Evolutionary conservation across 1,140 invertebrate genomes (phyloP).

Genomic region (Anthonomus grandis): DNA sequence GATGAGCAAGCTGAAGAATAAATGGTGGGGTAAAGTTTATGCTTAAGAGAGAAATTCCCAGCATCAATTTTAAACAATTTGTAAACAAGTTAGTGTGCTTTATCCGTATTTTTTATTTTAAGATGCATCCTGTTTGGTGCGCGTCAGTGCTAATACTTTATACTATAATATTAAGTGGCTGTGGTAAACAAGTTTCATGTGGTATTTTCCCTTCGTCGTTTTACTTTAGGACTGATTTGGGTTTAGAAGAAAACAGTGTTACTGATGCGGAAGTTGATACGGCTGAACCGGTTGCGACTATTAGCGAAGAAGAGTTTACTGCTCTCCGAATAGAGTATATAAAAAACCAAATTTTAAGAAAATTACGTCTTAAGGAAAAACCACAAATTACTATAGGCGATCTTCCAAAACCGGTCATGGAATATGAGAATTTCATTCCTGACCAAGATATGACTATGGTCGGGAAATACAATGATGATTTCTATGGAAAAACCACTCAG

Average conservation of each 20-base stretch:
- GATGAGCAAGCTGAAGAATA: slow-evolving; percentile 44
- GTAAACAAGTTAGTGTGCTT: slow-evolving; percentile 36
- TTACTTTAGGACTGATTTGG: slow-evolving; percentile 5
- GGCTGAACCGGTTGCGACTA: slow-evolving; percentile 26
- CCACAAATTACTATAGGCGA: slow-evolving; percentile 60
- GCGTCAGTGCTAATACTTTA: slow-evolving; percentile 16
- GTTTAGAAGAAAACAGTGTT: slow-evolving; percentile 34
- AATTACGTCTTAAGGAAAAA: slow-evolving; percentile 68
- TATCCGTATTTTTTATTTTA: slow-evolving; percentile 21
- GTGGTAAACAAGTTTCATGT: slow-evolving; percentile 35
- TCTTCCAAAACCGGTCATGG: slow-evolving; percentile 66
- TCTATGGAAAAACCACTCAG: slow-evolving; percentile 75
- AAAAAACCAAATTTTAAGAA: slow-evolving; percentile 77
- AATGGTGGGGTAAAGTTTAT: slow-evolving; percentile 41
- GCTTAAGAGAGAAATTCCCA: slow-evolving; percentile 42
- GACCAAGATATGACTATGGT: slow-evolving; percentile 49
- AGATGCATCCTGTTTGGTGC: slow-evolving; percentile 27
- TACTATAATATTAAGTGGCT: slow-evolving; percentile 14
- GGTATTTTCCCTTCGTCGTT: slow-evolving; percentile 32
- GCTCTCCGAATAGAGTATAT: slow-evolving; percentile 71
- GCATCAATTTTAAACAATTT: slow-evolving; percentile 39
- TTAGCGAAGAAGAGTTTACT: slow-evolving; percentile 53
- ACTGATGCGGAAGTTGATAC: slow-evolving; percentile 23
- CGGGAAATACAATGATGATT: slow-evolving; percentile 63
- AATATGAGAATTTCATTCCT: slow-evolving; percentile 53